Percentiles rank a stretch among this genome's conserved stretches.
These are phyloP conservation scores for Muricea muricata DNA, from an alignment of 92 coral and sea anemone genomes.

Conservation along the genomic window DNA sequence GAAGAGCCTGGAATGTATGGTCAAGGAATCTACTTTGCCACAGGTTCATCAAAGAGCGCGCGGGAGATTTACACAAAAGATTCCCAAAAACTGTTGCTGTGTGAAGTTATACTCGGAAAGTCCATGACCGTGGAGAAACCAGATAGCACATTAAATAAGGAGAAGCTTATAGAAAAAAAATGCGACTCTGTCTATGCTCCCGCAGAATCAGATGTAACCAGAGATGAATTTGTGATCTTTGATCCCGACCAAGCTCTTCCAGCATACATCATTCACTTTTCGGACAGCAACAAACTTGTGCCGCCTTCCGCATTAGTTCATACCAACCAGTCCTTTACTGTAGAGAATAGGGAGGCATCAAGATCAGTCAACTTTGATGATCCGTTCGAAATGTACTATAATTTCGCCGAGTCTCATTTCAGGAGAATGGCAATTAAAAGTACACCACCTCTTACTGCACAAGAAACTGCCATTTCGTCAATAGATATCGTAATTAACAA, in stretches of 20 bases:
- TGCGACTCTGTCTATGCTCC: slow-evolving; percentile 11
- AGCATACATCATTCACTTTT: slow-evolving; percentile 34
- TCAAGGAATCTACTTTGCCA: slow-evolving; percentile 49
- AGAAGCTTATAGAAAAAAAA: not conserved
- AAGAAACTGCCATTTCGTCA: not conserved
- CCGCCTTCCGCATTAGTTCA: slow-evolving; percentile 18
- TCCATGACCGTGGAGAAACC: slow-evolving; percentile 1
- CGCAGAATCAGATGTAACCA: slow-evolving; percentile 15
- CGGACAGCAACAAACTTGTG: not conserved
- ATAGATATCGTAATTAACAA: slow-evolving; percentile 48
- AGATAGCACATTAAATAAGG: not conserved
- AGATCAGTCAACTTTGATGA: slow-evolving; percentile 27
- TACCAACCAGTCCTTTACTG: not conserved
- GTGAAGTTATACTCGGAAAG: slow-evolving; percentile 44
- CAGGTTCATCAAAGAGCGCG: slow-evolving; percentile 51
- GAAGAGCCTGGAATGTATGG: slow-evolving; percentile 43
- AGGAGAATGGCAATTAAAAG: slow-evolving; percentile 1
- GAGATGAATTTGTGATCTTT: slow-evolving; percentile 54
- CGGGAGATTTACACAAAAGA: slow-evolving; percentile 48
- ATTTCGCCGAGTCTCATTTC: slow-evolving; percentile 35
- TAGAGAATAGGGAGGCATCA: slow-evolving; percentile 19
- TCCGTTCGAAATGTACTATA: slow-evolving; percentile 40
- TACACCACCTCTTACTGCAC: not conserved
- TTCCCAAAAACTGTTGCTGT: slow-evolving; percentile 38
- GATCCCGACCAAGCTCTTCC: slow-evolving; percentile 51